Evolutionary conservation across 2,113 vertebrate species (phyloP).

Genomic region (Pituophis catenifer): DNA sequence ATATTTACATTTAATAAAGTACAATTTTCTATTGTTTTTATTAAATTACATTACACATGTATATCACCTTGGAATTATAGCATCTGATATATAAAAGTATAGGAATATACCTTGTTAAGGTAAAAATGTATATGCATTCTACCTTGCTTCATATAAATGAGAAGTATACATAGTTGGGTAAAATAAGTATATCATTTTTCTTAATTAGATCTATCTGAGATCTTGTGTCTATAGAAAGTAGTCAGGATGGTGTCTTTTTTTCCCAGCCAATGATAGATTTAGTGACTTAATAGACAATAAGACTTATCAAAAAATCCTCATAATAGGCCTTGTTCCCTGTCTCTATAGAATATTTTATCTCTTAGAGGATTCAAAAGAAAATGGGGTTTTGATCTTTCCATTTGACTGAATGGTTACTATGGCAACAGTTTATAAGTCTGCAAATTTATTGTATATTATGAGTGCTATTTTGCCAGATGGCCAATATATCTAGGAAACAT

Average conservation of each 20-base stretch:
- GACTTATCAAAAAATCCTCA: conserved; percentile 41
- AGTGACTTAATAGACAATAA: conserved; percentile 58
- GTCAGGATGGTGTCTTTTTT: conserved; percentile 29
- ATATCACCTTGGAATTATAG: conserved; percentile 2
- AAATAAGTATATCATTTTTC: not conserved
- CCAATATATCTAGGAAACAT: conserved; percentile 50
- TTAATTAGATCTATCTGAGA: not conserved
- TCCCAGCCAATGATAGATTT: conserved; percentile 26
- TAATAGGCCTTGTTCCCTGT: conserved; percentile 49
- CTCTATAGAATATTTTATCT: conserved; percentile 57
- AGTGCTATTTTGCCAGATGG: conserved; percentile 54
- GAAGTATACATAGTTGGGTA: not conserved
- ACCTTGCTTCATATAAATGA: not conserved
- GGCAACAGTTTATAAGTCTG: conserved; percentile 49
- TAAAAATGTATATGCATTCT: not conserved
- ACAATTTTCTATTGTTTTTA: not conserved
- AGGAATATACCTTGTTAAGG: not conserved
- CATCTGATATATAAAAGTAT: not conserved
- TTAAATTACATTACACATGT: not conserved
- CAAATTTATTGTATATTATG: conserved; percentile 49
- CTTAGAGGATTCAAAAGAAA: conserved; percentile 58
- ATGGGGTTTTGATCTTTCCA: conserved; percentile 43
- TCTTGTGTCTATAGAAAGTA: conserved; percentile 22
- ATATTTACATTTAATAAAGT: conserved; percentile 1
- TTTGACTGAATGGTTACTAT: conserved; percentile 58